Conservation (phyloP, 2,888 invertebrate genomes). For the Eurytoma californica region DNA sequence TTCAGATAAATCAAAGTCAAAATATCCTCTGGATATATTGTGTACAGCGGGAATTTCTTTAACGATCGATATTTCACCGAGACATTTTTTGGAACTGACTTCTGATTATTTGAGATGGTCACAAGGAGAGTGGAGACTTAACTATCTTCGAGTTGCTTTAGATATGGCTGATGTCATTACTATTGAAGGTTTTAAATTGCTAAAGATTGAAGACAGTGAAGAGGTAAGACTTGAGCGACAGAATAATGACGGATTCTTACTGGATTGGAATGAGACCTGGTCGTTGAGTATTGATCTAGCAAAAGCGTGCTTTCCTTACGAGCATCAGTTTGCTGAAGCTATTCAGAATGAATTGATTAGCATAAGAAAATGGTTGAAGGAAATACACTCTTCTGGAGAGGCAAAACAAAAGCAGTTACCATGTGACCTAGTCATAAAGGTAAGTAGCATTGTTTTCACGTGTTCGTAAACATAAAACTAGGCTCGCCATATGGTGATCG, state of each 20-base stretch:
- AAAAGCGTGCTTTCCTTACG: constrained; percentile 88
- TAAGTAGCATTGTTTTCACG: constrained; percentile 67
- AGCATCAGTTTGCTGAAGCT: constrained; percentile 91
- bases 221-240: constrained; percentile 83
- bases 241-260: constrained; percentile 84
- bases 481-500: too few species aligned
- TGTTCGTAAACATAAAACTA: constrained; percentile 59
- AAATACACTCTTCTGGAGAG: constrained; percentile 81
- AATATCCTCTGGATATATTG: constrained; percentile 66
- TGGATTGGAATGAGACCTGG: constrained; percentile 86
- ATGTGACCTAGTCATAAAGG: constrained; percentile 92
- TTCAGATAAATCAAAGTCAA: constrained; percentile 57
- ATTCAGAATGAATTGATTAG: constrained; percentile 93
- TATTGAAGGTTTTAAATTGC: constrained; percentile 82
- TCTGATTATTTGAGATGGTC: constrained; percentile 71
- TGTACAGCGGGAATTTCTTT: constrained; percentile 70
- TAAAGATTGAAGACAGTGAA: constrained; percentile 79
- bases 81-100: constrained; percentile 71
- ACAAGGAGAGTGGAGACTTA: constrained; percentile 70
- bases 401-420: constrained; percentile 86
- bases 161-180: constrained; percentile 85
- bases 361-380: constrained; percentile 94
- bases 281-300: constrained; percentile 80
- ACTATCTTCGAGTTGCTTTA: constrained; percentile 77
- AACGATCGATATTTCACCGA: constrained; percentile 71